Evolutionary conservation across 2,797 vertebrate genomes (phyloP).

Genomic region (Kryptopterus vitreolus): DNA sequence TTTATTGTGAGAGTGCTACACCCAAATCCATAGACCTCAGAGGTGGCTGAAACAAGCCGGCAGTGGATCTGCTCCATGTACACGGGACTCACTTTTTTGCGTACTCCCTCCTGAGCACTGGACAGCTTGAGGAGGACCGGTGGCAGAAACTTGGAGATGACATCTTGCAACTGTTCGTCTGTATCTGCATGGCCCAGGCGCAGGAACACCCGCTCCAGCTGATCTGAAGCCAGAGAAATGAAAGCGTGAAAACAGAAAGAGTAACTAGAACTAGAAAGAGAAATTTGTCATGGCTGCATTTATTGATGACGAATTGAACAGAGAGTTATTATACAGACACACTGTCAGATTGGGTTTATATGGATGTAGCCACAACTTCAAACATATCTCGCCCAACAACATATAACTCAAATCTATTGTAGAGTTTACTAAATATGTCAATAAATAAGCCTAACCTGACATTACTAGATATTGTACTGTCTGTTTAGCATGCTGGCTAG

Average conservation of each 20-base stretch:
- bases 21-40: not conserved
- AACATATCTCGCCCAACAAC: not conserved
- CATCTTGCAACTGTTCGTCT: slow-evolving; percentile 94
- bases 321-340: not conserved
- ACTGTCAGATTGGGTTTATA: not conserved
- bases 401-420: not conserved
- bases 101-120: slow-evolving; percentile 95
- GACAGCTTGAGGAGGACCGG: slow-evolving; percentile 97
- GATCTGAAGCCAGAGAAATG: slow-evolving; percentile 76
- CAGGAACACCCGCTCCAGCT: slow-evolving; percentile 96
- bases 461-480: not conserved
- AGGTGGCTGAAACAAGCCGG: not conserved
- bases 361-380: not conserved
- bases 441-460: not conserved
- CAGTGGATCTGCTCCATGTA: not conserved
- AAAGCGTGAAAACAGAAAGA: not conserved
- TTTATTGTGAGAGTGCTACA: too few species aligned
- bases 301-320: not conserved
- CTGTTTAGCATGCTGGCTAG: slow-evolving; percentile 18
- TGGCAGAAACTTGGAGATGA: slow-evolving; percentile 97
- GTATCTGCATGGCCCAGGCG: slow-evolving; percentile 97
- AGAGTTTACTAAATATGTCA: not conserved
- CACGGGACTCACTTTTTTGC: slow-evolving; percentile 87
- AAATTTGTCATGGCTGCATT: not conserved
- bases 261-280: not conserved